Conservation (phyloP, 2,797 vertebrate species). For the Champsocephalus gunnari region DNA sequence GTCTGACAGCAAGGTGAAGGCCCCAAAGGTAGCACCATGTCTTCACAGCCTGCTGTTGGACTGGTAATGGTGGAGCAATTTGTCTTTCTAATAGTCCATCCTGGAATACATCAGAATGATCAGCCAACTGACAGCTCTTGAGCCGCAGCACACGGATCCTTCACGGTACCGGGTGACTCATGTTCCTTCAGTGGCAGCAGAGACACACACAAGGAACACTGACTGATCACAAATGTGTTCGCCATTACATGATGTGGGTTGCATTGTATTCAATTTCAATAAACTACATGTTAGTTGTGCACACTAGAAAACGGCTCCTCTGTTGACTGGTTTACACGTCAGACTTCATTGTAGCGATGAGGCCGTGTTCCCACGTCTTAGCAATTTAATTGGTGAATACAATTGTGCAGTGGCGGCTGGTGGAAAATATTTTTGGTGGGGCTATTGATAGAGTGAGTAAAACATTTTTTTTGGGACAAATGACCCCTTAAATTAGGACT, state of each 20-base stretch:
- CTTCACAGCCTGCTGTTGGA: not conserved
- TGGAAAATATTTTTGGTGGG: too few relatives aligned
- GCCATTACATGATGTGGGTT: too few relatives aligned
- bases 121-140: not conserved
- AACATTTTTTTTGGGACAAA: too few relatives aligned
- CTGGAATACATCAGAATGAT: not conserved
- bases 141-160: not conserved
- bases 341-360: not conserved
- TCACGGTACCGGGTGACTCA: not conserved
- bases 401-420: too few relatives aligned
- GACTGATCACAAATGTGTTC: not conserved
- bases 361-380: not conserved
- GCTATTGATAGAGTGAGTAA: too few relatives aligned
- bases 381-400: not conserved
- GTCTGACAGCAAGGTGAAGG: too few relatives aligned
- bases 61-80: not conserved
- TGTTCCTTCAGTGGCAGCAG: not conserved
- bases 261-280: too few relatives aligned
- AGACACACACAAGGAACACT: not conserved
- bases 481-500: too few relatives aligned
- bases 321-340: not conserved
- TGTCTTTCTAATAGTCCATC: not conserved
- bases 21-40: too few relatives aligned
- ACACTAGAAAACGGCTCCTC: not conserved
- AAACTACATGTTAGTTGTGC: too few relatives aligned